Evolutionary conservation across 2,797 vertebrate genomes (phyloP), one percentile per base, ranked within the genome.

Genomic region (Pagetopsis macropterus): DNA sequence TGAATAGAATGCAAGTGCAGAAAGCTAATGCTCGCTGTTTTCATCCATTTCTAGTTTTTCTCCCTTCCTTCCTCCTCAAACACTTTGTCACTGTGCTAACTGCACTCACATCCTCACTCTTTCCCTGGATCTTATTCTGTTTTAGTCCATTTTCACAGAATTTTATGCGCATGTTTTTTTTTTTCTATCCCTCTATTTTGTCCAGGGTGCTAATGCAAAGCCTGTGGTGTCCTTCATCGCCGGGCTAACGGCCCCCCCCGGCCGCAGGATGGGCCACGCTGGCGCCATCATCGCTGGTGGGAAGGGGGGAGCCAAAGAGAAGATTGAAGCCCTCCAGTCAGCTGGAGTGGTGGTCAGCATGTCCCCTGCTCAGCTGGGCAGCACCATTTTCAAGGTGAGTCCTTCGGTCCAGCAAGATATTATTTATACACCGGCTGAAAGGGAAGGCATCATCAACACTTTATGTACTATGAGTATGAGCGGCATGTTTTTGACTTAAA

Each of bases 151-250:
- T 57, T 65, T 66, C 10, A 56, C 60, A 23, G 50, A 1, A 45
- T 64, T 79, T 57, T 57, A 31, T 11, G 7, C 31, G 58, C n/a
- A 55, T 31, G 52, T 64, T 49, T 66, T 63, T 51, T 51, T 19
- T 19, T 65, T 9, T 13, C 16, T 27, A 27, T 65, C 27, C 13
- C 58, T 65, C 5, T 31, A 56, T 33, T 13, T 11, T 56, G 0
- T 77, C 19, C 88, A 99, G 98, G 98, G 98, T 84, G 91, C 94
- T 57, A 95, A 95, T 2, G 88, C 97, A 72, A 99, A 99, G 89
- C 98, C 98, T 0, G 98, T 99, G 50, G 98, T 99, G 90, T 99
- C 98, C 3, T 99, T 99, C 92, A 99, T 99, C 14, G 98, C 98
- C 2, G 98, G 98, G 21, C 93, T 99, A 74, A 99, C 98, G 0